Base-by-base conservation (phyloP, 2,888 invertebrate genomes). In the Nezara viridula region DNA sequence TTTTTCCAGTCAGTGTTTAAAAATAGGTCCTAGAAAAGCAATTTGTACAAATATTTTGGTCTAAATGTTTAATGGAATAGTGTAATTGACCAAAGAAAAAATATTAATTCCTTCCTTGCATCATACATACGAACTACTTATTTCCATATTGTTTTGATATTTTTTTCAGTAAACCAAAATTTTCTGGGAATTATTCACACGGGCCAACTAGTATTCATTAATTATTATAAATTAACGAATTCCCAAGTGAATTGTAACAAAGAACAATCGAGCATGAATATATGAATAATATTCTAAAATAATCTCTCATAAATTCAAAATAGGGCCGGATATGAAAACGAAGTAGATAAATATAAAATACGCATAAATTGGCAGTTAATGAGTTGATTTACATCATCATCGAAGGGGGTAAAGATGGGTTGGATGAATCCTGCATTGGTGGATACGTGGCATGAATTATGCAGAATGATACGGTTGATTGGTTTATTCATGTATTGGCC, bases 401-500 rank as follows among this genome's bases (percentile, higher is more conserved):
- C 66, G 32, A 24, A 37, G 6, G 66, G 37, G 6, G 66, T 37
- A 73, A 73, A 37, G 66, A 73, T 73, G 32, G 32, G 19, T 19
- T 19, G 37, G 37, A 37, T 73, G 60, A 60, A 16, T 60, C 60
- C 60, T 60, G 19, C 9, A 73, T 73, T 73, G 66, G 27, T 60
- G n/a, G 66, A 73, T 73, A 73, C 37, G 32, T 73, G 66, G 10
- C 37, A 73, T 73, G 66, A 73, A 73, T 73, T 73, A 73, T 73
- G 66, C 66, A 73, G 2, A 73, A 73, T 73, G 66, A 37, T 4
- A 32, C 66, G 66, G 19, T 10, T 73, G 66, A 73, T 73, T 73
- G 66, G 66, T 73, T 73, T 73, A 73, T 73, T 73, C 66, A 73
- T 73, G 66, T 73, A 73, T 73, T 37, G 66, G 66, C 66, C 66